Conservation (phyloP, 1,140 invertebrate genomes). For the Berghia stephanieae region DNA sequence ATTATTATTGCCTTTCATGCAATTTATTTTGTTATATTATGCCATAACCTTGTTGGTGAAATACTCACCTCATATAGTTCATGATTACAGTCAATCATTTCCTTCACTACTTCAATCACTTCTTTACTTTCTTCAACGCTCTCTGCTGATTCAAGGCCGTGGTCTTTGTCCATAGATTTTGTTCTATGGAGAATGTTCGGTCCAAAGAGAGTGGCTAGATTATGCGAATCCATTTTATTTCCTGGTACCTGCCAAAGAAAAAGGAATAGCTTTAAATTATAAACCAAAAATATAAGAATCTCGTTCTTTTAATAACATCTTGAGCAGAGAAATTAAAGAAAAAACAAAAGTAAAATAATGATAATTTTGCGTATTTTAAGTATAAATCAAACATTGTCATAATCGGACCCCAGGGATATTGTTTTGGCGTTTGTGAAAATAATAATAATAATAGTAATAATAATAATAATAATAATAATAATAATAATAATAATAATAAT, state of each 20-base stretch:
- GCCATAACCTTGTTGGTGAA: too few relatives aligned
- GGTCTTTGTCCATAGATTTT: slow-evolving; percentile 72
- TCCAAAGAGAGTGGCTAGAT: slow-evolving; percentile 91
- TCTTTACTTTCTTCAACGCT: slow-evolving; percentile 83
- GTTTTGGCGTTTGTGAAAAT: neutral
- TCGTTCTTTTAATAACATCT: too few relatives aligned
- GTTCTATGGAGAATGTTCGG: slow-evolving; percentile 88
- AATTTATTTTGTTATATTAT: too few relatives aligned
- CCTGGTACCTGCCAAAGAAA: slow-evolving; percentile 72
- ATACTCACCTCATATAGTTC: slow-evolving; percentile 76
- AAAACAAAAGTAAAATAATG: too few relatives aligned
- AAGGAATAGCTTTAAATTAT: too few relatives aligned
- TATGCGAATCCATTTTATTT: slow-evolving; percentile 93
- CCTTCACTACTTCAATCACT: slow-evolving; percentile 86
- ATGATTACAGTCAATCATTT: slow-evolving; percentile 81
- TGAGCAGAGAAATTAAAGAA: too few relatives aligned
- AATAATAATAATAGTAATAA: neutral
- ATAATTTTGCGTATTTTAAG: too few relatives aligned
- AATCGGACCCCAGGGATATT: neutral
- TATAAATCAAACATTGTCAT: too few relatives aligned
- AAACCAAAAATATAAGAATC: too few relatives aligned
- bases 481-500: neutral
- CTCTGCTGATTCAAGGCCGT: slow-evolving; percentile 69
- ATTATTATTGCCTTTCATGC: too few relatives aligned
- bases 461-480: neutral